Conservation (phyloP, 2,113 vertebrate species). For the Saimiri boliviensis region DNA sequence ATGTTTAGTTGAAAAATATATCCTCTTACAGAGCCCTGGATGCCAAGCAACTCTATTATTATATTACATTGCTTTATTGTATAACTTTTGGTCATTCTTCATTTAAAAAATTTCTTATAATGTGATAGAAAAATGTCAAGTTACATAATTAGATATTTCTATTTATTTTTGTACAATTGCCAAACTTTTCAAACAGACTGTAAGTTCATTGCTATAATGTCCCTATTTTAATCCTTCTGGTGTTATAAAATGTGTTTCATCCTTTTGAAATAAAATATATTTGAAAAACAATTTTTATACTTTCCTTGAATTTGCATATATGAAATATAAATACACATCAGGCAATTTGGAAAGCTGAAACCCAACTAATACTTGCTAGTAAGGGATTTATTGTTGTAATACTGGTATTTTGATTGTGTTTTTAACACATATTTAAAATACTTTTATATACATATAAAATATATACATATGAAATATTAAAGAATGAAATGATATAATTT, state of each 20-base stretch:
- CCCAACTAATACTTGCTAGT: background rate
- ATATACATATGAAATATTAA: background rate
- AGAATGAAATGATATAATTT: background rate
- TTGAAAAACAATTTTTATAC: background rate
- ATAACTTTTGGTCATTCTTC: background rate
- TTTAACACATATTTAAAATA: background rate
- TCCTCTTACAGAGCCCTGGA: background rate
- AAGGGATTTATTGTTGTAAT: background rate
- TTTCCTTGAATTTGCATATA: conserved; percentile 7
- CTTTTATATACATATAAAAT: background rate
- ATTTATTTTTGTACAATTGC: background rate
- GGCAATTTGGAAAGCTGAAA: background rate
- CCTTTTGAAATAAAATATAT: background rate
- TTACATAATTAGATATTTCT: background rate
- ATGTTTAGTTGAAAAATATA: background rate
- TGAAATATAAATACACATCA: background rate
- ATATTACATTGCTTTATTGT: background rate
- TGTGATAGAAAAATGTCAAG: background rate
- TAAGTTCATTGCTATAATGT: background rate
- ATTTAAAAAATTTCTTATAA: background rate
- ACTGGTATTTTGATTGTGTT: background rate
- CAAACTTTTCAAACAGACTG: background rate
- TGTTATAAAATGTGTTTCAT: background rate
- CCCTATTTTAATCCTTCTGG: background rate
- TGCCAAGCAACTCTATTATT: background rate